phyloP scores from a whole-genome alignment of 2,888 invertebrate species.

The Clitarchus hookeri region DNA sequence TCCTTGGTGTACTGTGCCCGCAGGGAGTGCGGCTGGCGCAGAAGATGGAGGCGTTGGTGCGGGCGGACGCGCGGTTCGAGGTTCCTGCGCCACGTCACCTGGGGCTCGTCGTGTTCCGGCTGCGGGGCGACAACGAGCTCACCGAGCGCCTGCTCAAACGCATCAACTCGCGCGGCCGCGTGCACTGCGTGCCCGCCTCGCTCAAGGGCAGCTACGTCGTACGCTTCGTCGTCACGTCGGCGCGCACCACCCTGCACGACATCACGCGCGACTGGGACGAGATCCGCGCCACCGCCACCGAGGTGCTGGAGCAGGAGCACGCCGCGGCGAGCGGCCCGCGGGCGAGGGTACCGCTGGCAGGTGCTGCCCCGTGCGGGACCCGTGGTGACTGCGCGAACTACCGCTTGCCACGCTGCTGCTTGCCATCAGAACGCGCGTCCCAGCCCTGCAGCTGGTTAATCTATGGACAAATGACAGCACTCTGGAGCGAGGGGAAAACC shows the following conservation, averaged over 20 bases:
- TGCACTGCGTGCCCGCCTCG: slow-evolving; percentile 94
- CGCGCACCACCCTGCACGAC: slow-evolving; percentile 62
- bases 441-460: no score
- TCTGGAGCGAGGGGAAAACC: no score
- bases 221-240: slow-evolving; percentile 88
- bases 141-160: slow-evolving; percentile 88
- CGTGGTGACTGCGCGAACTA: no score
- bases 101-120: slow-evolving; percentile 88
- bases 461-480: no score
- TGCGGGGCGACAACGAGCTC: slow-evolving; percentile 81
- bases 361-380: slow-evolving; percentile 5
- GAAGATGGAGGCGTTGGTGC: slow-evolving; percentile 85
- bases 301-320: slow-evolving; percentile 65
- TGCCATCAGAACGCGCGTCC: no score
- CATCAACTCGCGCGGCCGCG: slow-evolving; percentile 82
- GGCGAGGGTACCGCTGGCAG: slow-evolving; percentile 75
- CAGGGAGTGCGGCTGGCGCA: slow-evolving; percentile 88
- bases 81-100: slow-evolving; percentile 79
- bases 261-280: slow-evolving; percentile 84
- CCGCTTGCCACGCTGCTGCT: no score
- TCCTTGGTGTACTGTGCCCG: not conserved
- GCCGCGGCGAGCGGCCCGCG: slow-evolving; percentile 64
- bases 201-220: slow-evolving; percentile 70
- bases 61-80: slow-evolving; percentile 85
- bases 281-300: slow-evolving; percentile 73